phyloP scores from a whole-genome alignment of 2,113 vertebrate genomes.

The Colinus virginianus region DNA sequence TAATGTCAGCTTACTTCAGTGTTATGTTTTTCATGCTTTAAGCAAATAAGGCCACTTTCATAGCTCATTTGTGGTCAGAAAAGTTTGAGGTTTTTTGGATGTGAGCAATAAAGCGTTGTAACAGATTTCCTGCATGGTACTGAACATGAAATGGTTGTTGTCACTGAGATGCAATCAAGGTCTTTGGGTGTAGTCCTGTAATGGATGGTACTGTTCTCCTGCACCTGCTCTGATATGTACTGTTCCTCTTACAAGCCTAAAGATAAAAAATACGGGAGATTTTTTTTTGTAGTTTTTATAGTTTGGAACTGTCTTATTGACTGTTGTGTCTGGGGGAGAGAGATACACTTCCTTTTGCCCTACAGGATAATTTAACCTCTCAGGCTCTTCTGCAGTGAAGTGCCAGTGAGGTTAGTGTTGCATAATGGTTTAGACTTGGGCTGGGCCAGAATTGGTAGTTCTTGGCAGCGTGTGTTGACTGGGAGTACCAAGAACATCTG shows the following conservation, averaged over 20 bases:
- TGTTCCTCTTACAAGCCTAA: neutral
- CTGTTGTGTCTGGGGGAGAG: neutral
- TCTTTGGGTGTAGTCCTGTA: neutral
- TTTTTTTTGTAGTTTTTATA: neutral
- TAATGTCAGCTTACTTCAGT: conserved; percentile 59
- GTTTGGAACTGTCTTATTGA: neutral
- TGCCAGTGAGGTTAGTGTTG: neutral
- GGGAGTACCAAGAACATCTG: neutral
- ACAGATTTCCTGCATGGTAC: fast-evolving
- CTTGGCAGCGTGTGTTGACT: neutral
- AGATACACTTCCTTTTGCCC: fast-evolving
- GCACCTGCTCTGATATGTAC: fast-evolving
- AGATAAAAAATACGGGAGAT: neutral
- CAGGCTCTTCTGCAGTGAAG: neutral
- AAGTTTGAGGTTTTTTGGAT: conserved; percentile 16
- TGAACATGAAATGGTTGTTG: neutral
- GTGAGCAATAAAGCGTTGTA: neutral
- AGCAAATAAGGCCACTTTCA: conserved; percentile 22
- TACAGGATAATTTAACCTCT: neutral
- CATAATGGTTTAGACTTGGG: neutral
- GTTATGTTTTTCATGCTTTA: conserved; percentile 28
- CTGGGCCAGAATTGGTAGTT: neutral
- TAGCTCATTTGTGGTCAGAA: neutral
- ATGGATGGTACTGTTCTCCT: neutral
- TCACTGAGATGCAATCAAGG: neutral